These are phyloP conservation scores for Megathymus violae DNA, from an alignment of 1,140 invertebrate species.

Conservation along the genomic window DNA sequence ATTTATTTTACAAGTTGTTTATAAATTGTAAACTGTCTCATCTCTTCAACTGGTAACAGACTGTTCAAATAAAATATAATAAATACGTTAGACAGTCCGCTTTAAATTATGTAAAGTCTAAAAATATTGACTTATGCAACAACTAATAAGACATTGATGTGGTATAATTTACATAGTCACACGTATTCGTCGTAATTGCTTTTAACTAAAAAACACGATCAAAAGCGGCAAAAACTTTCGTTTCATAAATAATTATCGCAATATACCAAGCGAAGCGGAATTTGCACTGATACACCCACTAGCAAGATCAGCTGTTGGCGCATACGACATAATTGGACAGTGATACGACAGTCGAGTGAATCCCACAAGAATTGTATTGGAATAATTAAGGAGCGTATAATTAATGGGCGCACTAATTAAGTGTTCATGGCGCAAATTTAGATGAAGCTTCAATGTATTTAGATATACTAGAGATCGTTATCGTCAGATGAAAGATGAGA, in stretches of 20 bases:
- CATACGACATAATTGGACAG: constrained; percentile 25
- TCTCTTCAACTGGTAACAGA: too few relatives aligned
- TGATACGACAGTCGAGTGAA: constrained; percentile 10
- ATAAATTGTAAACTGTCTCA: too few relatives aligned
- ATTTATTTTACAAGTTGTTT: too few relatives aligned
- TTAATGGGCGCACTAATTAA: constrained; percentile 22
- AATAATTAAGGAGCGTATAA: constrained; percentile 21
- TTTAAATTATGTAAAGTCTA: too few relatives aligned
- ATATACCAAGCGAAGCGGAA: constrained; percentile 25
- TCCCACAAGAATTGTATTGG: constrained; percentile 26
- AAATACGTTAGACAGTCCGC: too few relatives aligned
- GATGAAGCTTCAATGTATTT: constrained; percentile 11
- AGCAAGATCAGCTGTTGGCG: constrained; percentile 9
- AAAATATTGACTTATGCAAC: too few relatives aligned
- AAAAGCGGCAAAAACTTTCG: constrained; percentile 23
- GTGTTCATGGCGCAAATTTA: constrained; percentile 13
- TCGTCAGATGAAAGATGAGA: too few relatives aligned
- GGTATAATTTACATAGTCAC: background rate
- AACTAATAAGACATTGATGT: background rate
- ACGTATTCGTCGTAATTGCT: background rate
- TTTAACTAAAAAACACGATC: constrained; percentile 14
- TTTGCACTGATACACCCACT: constrained; percentile 18
- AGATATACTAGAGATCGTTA: constrained; percentile 10
- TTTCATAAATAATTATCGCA: constrained; percentile 12
- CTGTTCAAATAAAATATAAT: too few relatives aligned